Conservation (phyloP, 2,888 invertebrate species). For the Aleiodes alternator region DNA sequence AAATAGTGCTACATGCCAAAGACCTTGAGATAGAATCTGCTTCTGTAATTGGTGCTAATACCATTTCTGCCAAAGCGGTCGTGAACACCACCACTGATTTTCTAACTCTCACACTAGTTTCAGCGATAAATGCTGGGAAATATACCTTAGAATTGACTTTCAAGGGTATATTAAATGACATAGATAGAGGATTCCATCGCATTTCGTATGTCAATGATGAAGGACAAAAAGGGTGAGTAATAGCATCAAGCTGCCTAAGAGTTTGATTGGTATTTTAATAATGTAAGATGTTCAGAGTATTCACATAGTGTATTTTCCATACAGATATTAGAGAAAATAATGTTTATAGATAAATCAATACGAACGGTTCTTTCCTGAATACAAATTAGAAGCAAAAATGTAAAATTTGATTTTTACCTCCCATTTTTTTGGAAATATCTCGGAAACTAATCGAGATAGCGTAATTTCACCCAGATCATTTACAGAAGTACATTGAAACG, state of each 20-base stretch:
- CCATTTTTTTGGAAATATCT: too few relatives aligned
- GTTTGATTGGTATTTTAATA: too few relatives aligned
- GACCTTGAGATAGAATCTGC: neutral
- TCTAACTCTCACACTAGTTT: neutral
- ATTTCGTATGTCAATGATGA: conserved; percentile 78
- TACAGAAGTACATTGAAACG: too few relatives aligned
- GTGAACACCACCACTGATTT: neutral
- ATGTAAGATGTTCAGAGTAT: too few relatives aligned
- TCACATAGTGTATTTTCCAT: neutral
- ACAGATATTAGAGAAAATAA: too few relatives aligned
- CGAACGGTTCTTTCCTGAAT: too few relatives aligned
- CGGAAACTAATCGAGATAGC: too few relatives aligned
- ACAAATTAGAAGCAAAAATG: too few relatives aligned
- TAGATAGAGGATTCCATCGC: conserved; percentile 82
- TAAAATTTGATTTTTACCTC: too few relatives aligned
- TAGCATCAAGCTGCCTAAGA: neutral
- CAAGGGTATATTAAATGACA: conserved; percentile 78
- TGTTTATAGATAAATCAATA: neutral
- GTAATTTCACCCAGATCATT: too few relatives aligned
- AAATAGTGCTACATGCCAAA: neutral
- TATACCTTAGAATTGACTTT: conserved; percentile 78
- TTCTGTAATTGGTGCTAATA: neutral
- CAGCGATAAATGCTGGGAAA: conserved; percentile 62
- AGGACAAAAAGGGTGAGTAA: conserved; percentile 69
- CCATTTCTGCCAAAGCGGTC: neutral